These are phyloP conservation scores for Papilio demoleus DNA, from an alignment of 2,888 invertebrate genomes.

Conservation along the genomic window DNA sequence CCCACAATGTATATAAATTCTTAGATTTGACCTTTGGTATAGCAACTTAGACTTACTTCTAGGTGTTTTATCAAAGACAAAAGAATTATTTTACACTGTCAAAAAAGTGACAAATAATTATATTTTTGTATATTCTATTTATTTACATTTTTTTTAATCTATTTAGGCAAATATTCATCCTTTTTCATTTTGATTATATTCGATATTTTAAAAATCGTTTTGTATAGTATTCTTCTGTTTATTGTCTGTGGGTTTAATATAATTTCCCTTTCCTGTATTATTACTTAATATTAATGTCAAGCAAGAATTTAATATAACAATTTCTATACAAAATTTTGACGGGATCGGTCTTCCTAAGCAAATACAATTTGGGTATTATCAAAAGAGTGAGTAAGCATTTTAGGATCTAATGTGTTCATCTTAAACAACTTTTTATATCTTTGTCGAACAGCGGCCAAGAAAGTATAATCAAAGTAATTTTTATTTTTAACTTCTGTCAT, in stretches of 20 bases:
- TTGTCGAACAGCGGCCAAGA: neutral
- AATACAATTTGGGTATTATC: slow-evolving; percentile 17
- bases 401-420: neutral
- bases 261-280: neutral
- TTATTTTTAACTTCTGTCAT: no score
- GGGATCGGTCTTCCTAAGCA: slow-evolving; percentile 11
- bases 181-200: no score
- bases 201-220: neutral
- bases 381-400: slow-evolving; percentile 22
- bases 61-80: no score
- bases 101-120: no score
- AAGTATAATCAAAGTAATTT: neutral
- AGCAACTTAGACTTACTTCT: no score
- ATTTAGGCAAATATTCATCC: no score
- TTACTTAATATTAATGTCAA: slow-evolving; percentile 6
- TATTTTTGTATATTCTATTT: no score
- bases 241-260: neutral
- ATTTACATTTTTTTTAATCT: no score
- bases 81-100: no score
- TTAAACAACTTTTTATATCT: slow-evolving; percentile 7
- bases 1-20: no score
- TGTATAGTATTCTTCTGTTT: neutral
- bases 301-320: slow-evolving; percentile 18
- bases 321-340: slow-evolving; percentile 18
- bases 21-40: no score